Evolutionary conservation across 2,888 invertebrate genomes (phyloP), one percentile per base, ranked within the genome.

Genomic region (Brachypalpus laphriformis): DNA sequence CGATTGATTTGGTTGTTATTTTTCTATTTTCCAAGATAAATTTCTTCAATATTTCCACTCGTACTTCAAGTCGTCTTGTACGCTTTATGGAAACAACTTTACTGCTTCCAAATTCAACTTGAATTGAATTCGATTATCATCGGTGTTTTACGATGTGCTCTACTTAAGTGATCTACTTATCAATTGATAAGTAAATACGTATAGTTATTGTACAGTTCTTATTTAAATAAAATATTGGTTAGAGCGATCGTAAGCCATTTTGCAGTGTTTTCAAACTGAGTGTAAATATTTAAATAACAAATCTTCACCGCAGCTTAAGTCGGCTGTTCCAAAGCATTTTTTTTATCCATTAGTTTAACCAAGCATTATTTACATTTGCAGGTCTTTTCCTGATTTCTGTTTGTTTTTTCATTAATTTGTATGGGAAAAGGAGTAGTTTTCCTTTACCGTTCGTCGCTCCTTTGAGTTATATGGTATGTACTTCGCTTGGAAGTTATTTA

Each of bases 331-430:
- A 66, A 51, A 56, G 56, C 56, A 31, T 70, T 56, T 16, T 51
- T 63, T 74, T n/a, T n/a, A 42, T 34, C 14, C 74, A 65, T 47
- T 56, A 42, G 22, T 22, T 65, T 14, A 65, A n/a, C 63, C 31
- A 63, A 65, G 63, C 63, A 56, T 42, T 51, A 59, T 34, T 75
- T 65, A 45, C 37, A 47, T 65, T 57, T 65, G 74, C 40, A 49
- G 28, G 22, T 18, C 49, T 51, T 51, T 20, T 34, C 42, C 25
- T 47, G 75, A 65, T 25, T 65, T 16, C 34, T 8, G 65, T 65
- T 63, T 75, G 42, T 63, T 42, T 65, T 61, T 63, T 74, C 74
- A 74, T 75, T 75, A 65, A 75, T 65, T 75, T 65, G 9, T 56
- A 65, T 56, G 65, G 47, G 56, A 75, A 47, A 65, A 65, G 65